Conservation (phyloP, 2,888 invertebrate species). For the Dichetophora obliterata region DNA sequence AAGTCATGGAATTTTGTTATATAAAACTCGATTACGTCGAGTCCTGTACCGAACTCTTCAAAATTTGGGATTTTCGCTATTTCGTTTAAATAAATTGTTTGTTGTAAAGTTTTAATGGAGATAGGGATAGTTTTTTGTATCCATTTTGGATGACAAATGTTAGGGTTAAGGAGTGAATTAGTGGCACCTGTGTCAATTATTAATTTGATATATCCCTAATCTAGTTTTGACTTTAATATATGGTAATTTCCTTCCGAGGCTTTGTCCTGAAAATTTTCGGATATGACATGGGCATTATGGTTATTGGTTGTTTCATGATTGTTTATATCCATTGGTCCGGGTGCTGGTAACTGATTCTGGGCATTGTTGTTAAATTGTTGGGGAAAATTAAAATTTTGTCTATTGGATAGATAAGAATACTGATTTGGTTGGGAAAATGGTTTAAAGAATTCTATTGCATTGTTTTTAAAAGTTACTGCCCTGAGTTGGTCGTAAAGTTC, state of each 20-base stretch:
- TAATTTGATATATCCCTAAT: neutral
- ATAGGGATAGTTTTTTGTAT: constrained; percentile 11
- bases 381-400: constrained; percentile 2
- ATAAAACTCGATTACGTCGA: no score
- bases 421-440: constrained; percentile 27
- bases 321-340: constrained; percentile 44
- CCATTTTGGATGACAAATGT: neutral
- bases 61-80: no score
- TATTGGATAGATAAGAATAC: constrained; percentile 33
- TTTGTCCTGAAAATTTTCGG: constrained; percentile 34
- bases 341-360: constrained; percentile 19
- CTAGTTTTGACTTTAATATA: constrained; percentile 41
- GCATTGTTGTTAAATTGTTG: constrained; percentile 3
- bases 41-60: no score
- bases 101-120: no score
- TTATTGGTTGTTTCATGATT: constrained; percentile 9
- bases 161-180: constrained; percentile 38
- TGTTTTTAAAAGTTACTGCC: constrained; percentile 41
- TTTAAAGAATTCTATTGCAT: constrained; percentile 41
- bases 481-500: constrained; percentile 43
- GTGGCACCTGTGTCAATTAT: constrained; percentile 30
- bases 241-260: constrained; percentile 42
- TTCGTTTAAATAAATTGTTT: no score
- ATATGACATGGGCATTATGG: neutral
- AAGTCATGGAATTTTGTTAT: no score